These are phyloP conservation scores for Nowickia ferox DNA, from an alignment of 2,888 invertebrate genomes.

Conservation along the genomic window DNA sequence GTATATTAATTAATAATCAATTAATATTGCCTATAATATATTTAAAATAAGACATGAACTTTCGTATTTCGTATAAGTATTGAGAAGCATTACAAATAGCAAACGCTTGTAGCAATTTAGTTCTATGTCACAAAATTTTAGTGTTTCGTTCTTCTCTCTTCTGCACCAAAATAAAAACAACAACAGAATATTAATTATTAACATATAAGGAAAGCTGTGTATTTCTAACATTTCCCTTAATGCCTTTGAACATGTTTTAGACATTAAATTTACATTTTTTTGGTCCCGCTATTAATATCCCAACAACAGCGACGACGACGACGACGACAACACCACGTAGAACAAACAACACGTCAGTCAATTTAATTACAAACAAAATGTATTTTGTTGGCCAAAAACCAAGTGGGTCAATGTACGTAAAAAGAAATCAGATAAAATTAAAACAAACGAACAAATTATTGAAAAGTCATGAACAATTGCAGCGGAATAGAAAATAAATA, in stretches of 20 bases:
- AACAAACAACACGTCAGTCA: slow-evolving; percentile 60
- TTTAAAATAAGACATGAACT: too few species aligned
- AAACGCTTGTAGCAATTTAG: too few species aligned
- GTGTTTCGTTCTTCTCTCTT: too few species aligned
- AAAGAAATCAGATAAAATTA: slow-evolving; percentile 33
- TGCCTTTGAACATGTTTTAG: neutral
- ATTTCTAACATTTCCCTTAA: neutral
- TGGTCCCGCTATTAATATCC: neutral
- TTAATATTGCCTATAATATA: too few species aligned
- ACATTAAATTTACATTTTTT: slow-evolving; percentile 8
- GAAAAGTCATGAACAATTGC: slow-evolving; percentile 9
- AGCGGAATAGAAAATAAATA: neutral
- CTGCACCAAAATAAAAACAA: neutral
- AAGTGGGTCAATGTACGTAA: slow-evolving; percentile 78
- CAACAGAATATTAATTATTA: neutral
- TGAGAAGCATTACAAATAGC: too few species aligned
- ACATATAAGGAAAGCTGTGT: neutral
- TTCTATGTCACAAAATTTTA: too few species aligned
- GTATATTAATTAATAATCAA: too few species aligned
- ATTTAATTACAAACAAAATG: slow-evolving; percentile 79
- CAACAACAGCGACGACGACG: slow-evolving; percentile 15
- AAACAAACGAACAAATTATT: neutral
- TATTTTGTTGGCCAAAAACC: slow-evolving; percentile 78
- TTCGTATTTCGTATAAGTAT: too few species aligned
- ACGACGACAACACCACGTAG: slow-evolving; percentile 34